These are phyloP conservation scores for Macrotrachela quadricornifera DNA, from an alignment of 1,140 invertebrate genomes.

Conservation along the genomic window DNA sequence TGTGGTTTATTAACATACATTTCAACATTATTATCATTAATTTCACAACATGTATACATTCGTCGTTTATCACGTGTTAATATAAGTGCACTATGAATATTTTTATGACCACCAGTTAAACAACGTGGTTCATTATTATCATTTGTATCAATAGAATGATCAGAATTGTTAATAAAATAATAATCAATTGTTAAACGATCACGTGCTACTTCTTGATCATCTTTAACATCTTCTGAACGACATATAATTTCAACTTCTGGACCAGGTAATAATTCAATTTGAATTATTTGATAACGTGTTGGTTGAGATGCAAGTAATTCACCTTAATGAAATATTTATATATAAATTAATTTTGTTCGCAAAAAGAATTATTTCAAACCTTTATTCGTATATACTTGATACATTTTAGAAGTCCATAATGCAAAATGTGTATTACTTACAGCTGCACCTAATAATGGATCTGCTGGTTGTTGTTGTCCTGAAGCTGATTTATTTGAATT, in stretches of 20 bases:
- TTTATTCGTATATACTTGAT: background rate
- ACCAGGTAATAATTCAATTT: slow-evolving; percentile 2
- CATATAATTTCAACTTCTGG: slow-evolving; percentile 5
- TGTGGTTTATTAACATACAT: background rate
- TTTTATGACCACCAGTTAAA: slow-evolving; percentile 37
- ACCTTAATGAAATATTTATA: background rate
- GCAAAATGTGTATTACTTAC: background rate
- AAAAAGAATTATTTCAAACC: background rate
- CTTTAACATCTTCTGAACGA: slow-evolving; percentile 1
- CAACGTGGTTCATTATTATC: background rate
- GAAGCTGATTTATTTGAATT: slow-evolving; percentile 15
- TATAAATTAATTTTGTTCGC: background rate
- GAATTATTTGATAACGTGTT: background rate
- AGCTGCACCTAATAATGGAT: background rate
- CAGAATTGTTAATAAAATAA: background rate
- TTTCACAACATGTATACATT: slow-evolving; percentile 38
- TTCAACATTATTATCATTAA: background rate
- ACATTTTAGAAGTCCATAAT: background rate
- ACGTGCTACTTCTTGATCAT: slow-evolving; percentile 7
- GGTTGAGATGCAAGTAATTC: background rate
- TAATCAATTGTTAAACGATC: slow-evolving; percentile 5
- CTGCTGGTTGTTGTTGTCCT: slow-evolving; percentile 14
- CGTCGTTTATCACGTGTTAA: slow-evolving; percentile 36
- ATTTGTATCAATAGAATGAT: background rate
- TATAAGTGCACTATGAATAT: slow-evolving; percentile 51